A percentile compares a stretch with the other conserved stretches of the same genome.
These are phyloP conservation scores for Penaeus indicus DNA, from an alignment of 1,140 invertebrate species.

Conservation along the genomic window DNA sequence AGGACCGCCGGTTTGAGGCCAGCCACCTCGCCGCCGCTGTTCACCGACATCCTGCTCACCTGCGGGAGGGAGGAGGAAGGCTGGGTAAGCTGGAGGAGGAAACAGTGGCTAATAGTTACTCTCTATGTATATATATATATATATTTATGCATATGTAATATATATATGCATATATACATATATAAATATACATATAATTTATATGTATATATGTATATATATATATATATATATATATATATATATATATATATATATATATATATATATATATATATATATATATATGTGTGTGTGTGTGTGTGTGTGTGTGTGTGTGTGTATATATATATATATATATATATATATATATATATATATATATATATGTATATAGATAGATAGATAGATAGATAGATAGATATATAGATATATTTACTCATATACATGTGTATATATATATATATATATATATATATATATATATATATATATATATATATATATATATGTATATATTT, in stretches of 20 bases:
- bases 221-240: slow-evolving; percentile 41
- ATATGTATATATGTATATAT: slow-evolving; percentile 33
- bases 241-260: slow-evolving; percentile 14
- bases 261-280: not conserved
- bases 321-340: not conserved
- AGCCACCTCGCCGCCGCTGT: slow-evolving; percentile 21
- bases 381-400: too few species aligned
- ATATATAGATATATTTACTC: too few species aligned
- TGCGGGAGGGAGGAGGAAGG: not conserved
- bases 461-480: slow-evolving; percentile 29
- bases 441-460: slow-evolving; percentile 3
- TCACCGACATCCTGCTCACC: slow-evolving; percentile 9
- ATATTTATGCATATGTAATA: not conserved
- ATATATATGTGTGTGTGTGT: too few species aligned
- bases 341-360: slow-evolving; percentile 19
- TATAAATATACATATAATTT: not conserved
- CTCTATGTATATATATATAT: not conserved
- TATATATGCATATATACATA: not conserved
- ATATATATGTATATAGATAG: slow-evolving; percentile 28
- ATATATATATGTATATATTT: not conserved
- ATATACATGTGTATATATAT: not conserved
- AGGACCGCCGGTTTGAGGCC: slow-evolving; percentile 52
- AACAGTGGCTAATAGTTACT: not conserved
- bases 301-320: too few species aligned
- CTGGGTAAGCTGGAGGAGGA: too few species aligned